Conservation (phyloP, 92 coral and sea anemone species). For the Parazoanthus darwini region DNA sequence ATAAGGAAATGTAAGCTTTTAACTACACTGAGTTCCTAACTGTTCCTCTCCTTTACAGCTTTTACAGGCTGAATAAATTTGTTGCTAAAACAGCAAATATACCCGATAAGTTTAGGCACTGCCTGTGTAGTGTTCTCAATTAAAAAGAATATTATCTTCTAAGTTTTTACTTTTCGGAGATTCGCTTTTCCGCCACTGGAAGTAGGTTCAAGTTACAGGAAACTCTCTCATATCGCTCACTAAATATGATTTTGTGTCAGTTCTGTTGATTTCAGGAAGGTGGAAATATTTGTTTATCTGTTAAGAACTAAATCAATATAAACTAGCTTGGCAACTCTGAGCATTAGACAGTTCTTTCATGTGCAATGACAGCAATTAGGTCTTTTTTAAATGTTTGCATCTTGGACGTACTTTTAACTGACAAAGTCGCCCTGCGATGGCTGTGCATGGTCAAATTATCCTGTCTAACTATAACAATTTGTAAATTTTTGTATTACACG, state of each 20-base stretch:
- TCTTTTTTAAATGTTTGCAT: not conserved
- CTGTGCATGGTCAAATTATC: not conserved
- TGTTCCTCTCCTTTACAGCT: not conserved
- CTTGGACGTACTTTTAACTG: not conserved
- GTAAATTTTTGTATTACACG: not conserved
- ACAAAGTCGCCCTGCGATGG: not conserved
- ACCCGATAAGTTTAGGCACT: not conserved
- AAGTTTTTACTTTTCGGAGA: not conserved
- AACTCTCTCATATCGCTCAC: not conserved
- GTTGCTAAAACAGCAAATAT: not conserved
- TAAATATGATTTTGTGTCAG: constrained; percentile 3
- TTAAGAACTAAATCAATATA: constrained; percentile 33
- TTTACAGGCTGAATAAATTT: not conserved
- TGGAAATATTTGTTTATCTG: constrained; percentile 12
- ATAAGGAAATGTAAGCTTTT: not conserved
- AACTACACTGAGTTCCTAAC: no score
- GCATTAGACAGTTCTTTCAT: not conserved
- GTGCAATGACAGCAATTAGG: not conserved
- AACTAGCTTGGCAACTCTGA: not conserved
- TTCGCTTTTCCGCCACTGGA: not conserved
- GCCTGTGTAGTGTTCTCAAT: no score
- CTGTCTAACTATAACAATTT: not conserved
- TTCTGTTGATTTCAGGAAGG: constrained; percentile 1
- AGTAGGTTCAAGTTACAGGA: constrained; percentile 15
- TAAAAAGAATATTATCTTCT: not conserved